Conservation (phyloP, 2,113 vertebrate genomes). For the Mesocricetus auratus region DNA sequence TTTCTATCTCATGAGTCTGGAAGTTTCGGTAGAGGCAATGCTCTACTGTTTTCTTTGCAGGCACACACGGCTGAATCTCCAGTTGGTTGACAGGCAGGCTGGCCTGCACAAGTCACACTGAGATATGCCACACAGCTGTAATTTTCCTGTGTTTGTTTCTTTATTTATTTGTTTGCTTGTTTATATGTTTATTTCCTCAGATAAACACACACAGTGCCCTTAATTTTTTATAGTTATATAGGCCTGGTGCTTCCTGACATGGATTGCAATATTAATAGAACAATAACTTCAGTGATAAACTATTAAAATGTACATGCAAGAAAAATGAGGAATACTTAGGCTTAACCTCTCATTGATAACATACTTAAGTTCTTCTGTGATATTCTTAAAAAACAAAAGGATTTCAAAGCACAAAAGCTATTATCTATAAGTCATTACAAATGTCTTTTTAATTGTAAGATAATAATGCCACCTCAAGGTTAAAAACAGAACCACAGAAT, state of each 20-base stretch:
- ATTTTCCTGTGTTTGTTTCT: not conserved
- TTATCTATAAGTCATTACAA: constrained; percentile 47
- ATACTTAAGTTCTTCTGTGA: constrained; percentile 41
- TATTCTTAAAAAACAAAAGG: constrained; percentile 56
- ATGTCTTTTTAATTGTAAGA: constrained; percentile 61
- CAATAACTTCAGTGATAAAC: constrained; percentile 50
- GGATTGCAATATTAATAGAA: constrained; percentile 34
- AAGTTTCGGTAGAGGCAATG: constrained; percentile 6
- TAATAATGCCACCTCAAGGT: constrained; percentile 49
- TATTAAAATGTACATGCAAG: constrained; percentile 51
- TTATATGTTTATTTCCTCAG: not conserved
- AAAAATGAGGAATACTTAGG: constrained; percentile 54
- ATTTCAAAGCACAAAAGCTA: constrained; percentile 55
- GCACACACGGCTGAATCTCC: constrained; percentile 17
- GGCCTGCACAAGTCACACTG: not conserved
- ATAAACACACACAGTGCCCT: constrained; percentile 38
- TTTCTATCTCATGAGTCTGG: not conserved
- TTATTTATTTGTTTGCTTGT: not conserved
- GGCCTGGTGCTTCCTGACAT: not conserved
- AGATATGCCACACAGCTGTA: not conserved
- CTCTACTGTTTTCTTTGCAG: constrained; percentile 46
- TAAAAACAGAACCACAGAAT: constrained; percentile 62
- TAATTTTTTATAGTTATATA: constrained; percentile 9
- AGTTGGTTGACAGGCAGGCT: constrained; percentile 4
- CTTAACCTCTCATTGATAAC: constrained; percentile 50